Base-by-base conservation (phyloP, 2,113 vertebrate genomes). In the Myanophis thanlyinensis region DNA sequence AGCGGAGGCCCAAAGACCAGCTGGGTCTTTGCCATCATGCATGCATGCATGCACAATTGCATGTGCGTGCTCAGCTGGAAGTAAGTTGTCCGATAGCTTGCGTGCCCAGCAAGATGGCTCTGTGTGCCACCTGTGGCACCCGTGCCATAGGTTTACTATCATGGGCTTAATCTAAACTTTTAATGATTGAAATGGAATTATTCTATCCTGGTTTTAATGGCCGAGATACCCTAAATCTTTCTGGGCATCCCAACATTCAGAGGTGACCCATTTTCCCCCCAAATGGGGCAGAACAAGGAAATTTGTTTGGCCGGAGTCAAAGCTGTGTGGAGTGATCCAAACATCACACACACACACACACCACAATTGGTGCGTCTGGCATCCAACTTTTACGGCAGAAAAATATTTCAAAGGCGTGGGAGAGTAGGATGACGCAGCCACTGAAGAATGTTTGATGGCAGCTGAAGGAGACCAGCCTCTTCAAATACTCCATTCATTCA, bases 221-320 rank as follows among this genome's bases (percentile, higher is more conserved):
- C 54, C 7, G 27, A 62, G 59, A 13, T 1, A 13, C 27, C n/a
- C 62, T 4, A 15, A 73, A 18, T 35, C 30, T 18, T 2, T 30
- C 13, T 73, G 62, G 62, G 12, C 6, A 27, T 6, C n/a, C 5
- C 10, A 4, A 18, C n/a, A 35, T 73, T 73, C n/a, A 18, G 30
- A n/a, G 30, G 12, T 1, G 0, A 4, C n/a, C n/a, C 30, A 0
- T 15, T 4, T 67, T 5, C n/a, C 62, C 18, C 62, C 62, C n/a
- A 30, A 13, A 4, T 4, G 10, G 25, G 25, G 25, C 56, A 59
- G 25, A n/a, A 30, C 0, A 5, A n/a, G 4, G 27, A 13, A 13
- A 62, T 62, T 1, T 4, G 12, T 73, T 13, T 15, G 30, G 62
- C 12, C 13, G 5, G 30, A 73, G 13, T 1, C 12, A 73, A n/a